Base-by-base conservation (phyloP, 1,140 invertebrate species). In the Oedothorax gibbosus region DNA sequence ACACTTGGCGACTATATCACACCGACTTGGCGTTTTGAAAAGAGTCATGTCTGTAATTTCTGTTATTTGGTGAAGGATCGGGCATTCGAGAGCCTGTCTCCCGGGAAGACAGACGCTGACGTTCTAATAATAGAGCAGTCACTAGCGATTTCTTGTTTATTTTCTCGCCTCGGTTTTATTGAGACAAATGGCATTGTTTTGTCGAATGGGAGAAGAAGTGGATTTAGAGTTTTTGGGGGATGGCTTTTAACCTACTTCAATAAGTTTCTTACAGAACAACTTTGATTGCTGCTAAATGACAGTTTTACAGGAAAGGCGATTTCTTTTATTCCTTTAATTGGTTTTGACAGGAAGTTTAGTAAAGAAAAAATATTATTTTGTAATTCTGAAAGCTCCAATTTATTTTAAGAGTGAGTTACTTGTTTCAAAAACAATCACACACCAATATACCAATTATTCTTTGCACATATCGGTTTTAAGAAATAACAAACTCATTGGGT, bases 1-100 rank as follows among this genome's bases (percentile, higher is more conserved):
- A 35, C 35, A 35, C 5, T 35, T 35, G 35, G 35, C 35, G 35
- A 35, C 35, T 35, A 35, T 35, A 35, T 35, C 35, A 35, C 35
- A 35, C 35, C 35, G 35, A 35, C 2, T 35, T 35, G 35, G 35
- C 35, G 35, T 35, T 2, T 35, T 35, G 35, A 5, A 35, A 35
- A 35, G 35, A 35, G 35, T 35, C 35, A 35, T 35, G 35, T 35
- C 35, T 35, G 35, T 35, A 57, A 66, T 81, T 71, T 82, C 64
- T 82, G 60, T 82, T 72, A 73, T 82, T 60, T 68, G 56, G 80
- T 82, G 80, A 82, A 68, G 69, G 80, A 82, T 73, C 64, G 57
- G 69, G 80, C 49, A 57, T 49, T 18, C 35, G 65, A 69, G 53
- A 53, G n/a, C 51, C n/a, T 68, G 65, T 81, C 68, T 71, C 69